Conservation (phyloP, 2,888 invertebrate species). For the Operophtera brumata region DNA sequence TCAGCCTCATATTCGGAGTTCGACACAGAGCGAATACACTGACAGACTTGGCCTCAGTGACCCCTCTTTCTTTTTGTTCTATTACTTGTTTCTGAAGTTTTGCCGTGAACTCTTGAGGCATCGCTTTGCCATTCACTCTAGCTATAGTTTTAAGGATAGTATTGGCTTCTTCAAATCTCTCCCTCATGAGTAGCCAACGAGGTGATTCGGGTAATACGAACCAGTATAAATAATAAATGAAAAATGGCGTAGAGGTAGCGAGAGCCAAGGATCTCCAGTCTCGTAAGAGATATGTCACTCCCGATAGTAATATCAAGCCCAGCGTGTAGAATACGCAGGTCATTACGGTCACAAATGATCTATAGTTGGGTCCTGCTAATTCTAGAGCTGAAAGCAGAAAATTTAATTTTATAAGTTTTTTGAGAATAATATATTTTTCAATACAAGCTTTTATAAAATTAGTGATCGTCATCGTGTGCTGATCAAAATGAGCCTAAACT, state of each 20-base stretch:
- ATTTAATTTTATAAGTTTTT: not conserved
- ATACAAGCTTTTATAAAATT: no score
- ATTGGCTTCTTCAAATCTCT: conserved; percentile 90
- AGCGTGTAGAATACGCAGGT: conserved; percentile 95
- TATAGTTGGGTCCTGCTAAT: conserved; percentile 93
- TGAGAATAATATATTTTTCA: no score
- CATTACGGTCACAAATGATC: conserved; percentile 95
- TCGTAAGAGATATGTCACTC: conserved; percentile 90
- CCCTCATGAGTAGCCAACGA: conserved; percentile 93
- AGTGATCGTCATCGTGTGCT: no score
- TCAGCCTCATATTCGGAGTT: conserved; percentile 94
- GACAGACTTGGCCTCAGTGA: conserved; percentile 54
- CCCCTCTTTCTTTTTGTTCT: conserved; percentile 81
- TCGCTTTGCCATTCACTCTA: conserved; percentile 86
- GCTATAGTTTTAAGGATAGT: conserved; percentile 89
- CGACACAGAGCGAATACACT: conserved; percentile 85
- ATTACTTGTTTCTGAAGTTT: conserved; percentile 87
- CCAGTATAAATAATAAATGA: conserved; percentile 91
- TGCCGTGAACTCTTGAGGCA: conserved; percentile 86
- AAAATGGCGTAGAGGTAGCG: conserved; percentile 91
- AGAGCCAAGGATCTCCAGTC: conserved; percentile 92
- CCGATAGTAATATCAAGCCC: conserved; percentile 90
- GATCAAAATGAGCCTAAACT: no score
- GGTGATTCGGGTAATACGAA: conserved; percentile 95
- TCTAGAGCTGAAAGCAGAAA: conserved; percentile 86